Evolutionary conservation across 1,140 invertebrate species (phyloP).

Genomic region (Penaeus japonicus): DNA sequence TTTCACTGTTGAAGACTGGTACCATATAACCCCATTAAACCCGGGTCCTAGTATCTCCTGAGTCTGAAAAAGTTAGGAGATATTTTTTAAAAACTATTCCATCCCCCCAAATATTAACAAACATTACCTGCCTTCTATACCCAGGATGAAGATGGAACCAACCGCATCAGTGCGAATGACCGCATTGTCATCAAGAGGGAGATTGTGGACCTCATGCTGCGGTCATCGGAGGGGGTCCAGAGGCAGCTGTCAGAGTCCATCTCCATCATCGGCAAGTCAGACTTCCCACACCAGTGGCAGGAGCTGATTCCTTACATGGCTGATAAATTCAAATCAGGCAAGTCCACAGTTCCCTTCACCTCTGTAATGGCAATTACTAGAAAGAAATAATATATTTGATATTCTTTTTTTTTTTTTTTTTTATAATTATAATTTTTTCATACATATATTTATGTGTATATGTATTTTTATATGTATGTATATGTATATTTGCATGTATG

Average conservation of each 20-base stretch:
- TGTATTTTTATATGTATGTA: too few species aligned
- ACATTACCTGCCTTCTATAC: neutral
- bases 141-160: constrained; percentile 79
- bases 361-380: neutral
- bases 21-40: neutral
- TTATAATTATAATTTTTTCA: too few species aligned
- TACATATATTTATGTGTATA: too few species aligned
- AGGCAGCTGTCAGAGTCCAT: constrained; percentile 95
- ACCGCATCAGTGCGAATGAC: constrained; percentile 84
- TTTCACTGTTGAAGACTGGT: neutral
- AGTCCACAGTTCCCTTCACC: neutral
- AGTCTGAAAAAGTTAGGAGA: neutral
- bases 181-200: constrained; percentile 81
- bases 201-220: constrained; percentile 92
- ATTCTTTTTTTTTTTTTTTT: too few species aligned
- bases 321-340: constrained; percentile 65
- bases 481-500: too few species aligned
- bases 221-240: constrained; percentile 87
- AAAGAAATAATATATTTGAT: too few species aligned
- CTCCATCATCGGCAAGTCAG: constrained; percentile 83
- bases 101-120: too few species aligned
- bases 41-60: neutral
- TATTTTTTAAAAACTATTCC: neutral
- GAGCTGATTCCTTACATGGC: constrained; percentile 68
- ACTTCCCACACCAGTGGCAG: constrained; percentile 71